Evolutionary conservation across 2,888 invertebrate genomes (phyloP).

Genomic region (Atrina japonica): DNA sequence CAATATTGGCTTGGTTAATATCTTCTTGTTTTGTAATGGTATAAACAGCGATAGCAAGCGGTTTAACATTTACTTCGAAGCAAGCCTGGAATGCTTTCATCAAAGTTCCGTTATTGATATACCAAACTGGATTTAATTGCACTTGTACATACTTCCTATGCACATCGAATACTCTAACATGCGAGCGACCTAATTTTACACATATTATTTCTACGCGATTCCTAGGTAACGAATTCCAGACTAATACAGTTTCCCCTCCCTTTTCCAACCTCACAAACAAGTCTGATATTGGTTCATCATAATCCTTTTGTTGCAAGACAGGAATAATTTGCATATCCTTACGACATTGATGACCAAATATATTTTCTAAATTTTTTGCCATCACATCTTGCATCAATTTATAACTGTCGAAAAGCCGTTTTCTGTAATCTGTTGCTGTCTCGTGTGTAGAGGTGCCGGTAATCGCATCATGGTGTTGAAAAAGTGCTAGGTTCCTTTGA

Average conservation of each 20-base stretch:
- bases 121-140: conserved; percentile 10
- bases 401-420: not conserved
- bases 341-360: not conserved
- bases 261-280: not conserved
- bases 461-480: conserved; percentile 99
- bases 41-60: not conserved
- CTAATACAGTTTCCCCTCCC: not conserved
- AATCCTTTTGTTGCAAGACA: not conserved
- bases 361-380: not conserved
- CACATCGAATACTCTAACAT: not conserved
- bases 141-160: not conserved
- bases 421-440: conserved; percentile 92
- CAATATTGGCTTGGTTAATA: too few species aligned
- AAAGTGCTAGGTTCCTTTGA: conserved; percentile 88
- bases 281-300: not conserved
- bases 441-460: conserved; percentile 95
- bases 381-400: not conserved
- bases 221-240: conserved; percentile 1
- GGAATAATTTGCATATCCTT: not conserved
- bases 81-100: not conserved
- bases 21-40: not conserved
- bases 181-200: not conserved
- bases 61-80: not conserved
- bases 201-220: conserved; percentile 6
- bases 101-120: not conserved